These are phyloP conservation scores for Ips nitidus DNA, from an alignment of 1,140 invertebrate species.

Conservation along the genomic window DNA sequence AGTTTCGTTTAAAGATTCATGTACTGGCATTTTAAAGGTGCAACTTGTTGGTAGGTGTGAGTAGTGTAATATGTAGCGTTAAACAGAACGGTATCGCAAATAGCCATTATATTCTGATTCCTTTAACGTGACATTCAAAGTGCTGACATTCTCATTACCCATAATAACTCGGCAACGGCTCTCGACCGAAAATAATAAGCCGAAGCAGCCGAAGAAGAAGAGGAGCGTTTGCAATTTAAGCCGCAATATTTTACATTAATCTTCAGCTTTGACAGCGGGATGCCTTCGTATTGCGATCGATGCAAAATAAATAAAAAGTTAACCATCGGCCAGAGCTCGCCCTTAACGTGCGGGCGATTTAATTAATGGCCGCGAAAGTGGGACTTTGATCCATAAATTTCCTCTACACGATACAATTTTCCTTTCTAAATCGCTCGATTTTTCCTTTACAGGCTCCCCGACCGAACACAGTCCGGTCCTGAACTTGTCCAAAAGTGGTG, in stretches of 20 bases:
- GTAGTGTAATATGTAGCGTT: too few species aligned
- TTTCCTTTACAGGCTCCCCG: slow-evolving; percentile 66
- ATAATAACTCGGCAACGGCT: slow-evolving; percentile 13
- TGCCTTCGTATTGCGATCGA: slow-evolving; percentile 32
- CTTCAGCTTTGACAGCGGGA: slow-evolving; percentile 27
- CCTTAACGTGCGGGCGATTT: slow-evolving; percentile 31
- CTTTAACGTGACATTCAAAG: not conserved
- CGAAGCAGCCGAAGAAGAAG: not conserved
- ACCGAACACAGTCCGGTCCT: slow-evolving; percentile 87
- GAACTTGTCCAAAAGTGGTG: slow-evolving; percentile 84
- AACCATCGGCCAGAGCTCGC: slow-evolving; percentile 23
- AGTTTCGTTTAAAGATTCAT: slow-evolving; percentile 46
- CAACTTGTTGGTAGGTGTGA: too few species aligned
- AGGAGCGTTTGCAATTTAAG: slow-evolving; percentile 24
- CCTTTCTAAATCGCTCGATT: not conserved
- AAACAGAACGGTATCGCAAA: too few species aligned
- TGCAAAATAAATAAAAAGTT: slow-evolving; percentile 39
- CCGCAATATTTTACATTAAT: slow-evolving; percentile 31
- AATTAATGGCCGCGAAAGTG: slow-evolving; percentile 37
- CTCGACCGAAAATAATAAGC: slow-evolving; percentile 2
- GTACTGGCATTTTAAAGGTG: not conserved
- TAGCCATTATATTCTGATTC: too few species aligned
- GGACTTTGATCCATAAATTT: slow-evolving; percentile 34
- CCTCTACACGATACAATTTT: not conserved
- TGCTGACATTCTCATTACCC: slow-evolving; percentile 17